These are phyloP conservation scores for Perdita meconis DNA, from an alignment of 2,888 invertebrate species.

Conservation along the genomic window DNA sequence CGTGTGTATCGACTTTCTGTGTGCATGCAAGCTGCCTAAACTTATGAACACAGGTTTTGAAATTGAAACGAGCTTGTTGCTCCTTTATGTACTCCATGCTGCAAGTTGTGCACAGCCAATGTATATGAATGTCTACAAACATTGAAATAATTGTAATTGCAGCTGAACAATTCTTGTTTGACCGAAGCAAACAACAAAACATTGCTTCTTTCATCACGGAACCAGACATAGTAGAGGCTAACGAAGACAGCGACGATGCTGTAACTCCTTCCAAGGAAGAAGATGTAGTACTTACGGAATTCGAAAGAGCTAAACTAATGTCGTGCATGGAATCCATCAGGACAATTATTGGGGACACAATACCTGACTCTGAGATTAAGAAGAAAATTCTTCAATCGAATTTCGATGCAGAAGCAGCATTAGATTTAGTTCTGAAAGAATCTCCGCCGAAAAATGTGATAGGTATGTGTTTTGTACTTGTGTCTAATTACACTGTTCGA, in stretches of 20 bases:
- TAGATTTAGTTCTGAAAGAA: slow-evolving; percentile 89
- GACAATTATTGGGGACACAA: slow-evolving; percentile 90
- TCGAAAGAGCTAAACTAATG: slow-evolving; percentile 90
- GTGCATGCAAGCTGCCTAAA: too few species aligned
- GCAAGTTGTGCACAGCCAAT: too few species aligned
- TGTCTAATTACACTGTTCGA: too few species aligned
- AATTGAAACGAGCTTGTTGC: too few species aligned
- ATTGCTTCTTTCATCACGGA: slow-evolving; percentile 91
- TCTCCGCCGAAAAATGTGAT: slow-evolving; percentile 75
- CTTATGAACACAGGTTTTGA: too few species aligned
- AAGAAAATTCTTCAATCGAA: slow-evolving; percentile 89
- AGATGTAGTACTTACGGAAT: slow-evolving; percentile 86
- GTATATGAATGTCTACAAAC: not conserved
- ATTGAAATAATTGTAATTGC: slow-evolving; percentile 38
- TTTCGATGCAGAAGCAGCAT: slow-evolving; percentile 90
- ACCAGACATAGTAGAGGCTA: slow-evolving; percentile 88
- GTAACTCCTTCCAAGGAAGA: slow-evolving; percentile 79
- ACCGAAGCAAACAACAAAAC: slow-evolving; percentile 90
- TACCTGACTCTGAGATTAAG: slow-evolving; percentile 90
- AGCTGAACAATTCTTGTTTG: slow-evolving; percentile 93
- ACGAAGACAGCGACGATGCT: slow-evolving; percentile 84
- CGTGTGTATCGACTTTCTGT: too few species aligned
- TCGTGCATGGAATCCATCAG: slow-evolving; percentile 94
- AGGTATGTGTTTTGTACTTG: slow-evolving; percentile 40
- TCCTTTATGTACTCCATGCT: too few species aligned